phyloP scores from a whole-genome alignment of 2,797 vertebrate genomes.

The Platalea minor region DNA sequence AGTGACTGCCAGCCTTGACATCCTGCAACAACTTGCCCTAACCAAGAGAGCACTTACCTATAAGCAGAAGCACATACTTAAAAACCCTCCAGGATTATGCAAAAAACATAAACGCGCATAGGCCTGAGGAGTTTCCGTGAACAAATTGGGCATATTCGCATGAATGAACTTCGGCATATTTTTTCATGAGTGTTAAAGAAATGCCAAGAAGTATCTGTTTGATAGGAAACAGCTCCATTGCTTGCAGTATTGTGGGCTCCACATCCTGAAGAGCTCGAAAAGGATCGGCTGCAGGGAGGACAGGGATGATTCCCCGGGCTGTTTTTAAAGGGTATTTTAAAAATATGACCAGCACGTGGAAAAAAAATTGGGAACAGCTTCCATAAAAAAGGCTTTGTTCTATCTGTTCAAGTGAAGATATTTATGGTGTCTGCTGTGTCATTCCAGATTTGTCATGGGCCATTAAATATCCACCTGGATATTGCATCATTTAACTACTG shows the following conservation, averaged over 20 bases:
- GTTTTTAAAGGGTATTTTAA: constrained; percentile 1
- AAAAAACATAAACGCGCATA: background rate
- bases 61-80: background rate
- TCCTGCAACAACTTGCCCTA: background rate
- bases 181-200: background rate
- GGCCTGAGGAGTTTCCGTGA: background rate
- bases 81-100: background rate
- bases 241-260: background rate
- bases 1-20: background rate
- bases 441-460: constrained; percentile 67
- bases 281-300: background rate
- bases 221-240: background rate
- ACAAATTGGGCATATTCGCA: background rate
- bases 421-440: constrained; percentile 67
- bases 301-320: background rate
- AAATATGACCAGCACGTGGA: constrained; percentile 68
- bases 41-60: background rate
- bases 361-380: constrained; percentile 31
- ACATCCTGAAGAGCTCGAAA: background rate
- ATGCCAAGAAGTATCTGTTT: background rate
- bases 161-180: background rate
- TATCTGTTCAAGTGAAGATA: constrained; percentile 61
- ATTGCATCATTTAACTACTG: constrained; percentile 70
- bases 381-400: constrained; percentile 64
- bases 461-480: constrained; percentile 74